Base-by-base conservation (phyloP, 2,888 invertebrate species). In the Biston betularia region DNA sequence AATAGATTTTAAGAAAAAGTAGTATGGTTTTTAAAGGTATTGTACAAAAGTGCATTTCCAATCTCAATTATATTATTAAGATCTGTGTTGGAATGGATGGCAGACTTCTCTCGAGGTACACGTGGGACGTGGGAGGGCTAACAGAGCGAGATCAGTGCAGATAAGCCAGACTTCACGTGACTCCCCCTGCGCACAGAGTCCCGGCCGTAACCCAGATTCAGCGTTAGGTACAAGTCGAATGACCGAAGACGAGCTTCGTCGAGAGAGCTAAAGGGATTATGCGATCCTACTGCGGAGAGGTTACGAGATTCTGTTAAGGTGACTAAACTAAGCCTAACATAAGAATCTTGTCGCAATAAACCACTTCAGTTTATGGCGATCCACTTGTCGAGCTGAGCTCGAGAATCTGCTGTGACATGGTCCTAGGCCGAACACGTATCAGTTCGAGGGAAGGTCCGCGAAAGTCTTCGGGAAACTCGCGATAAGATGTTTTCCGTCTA, bases 401-500 rank as follows among this genome's bases (percentile, higher is more conserved):
- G 11, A 11, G 14, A 8, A 3, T 11, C 38, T 42, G 12, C 15
- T 53, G 40, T 34, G 53, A 52, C 52, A 52, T 45, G 40, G 52
- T 58, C 15, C 46, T 52, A 50, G 9, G 1, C 11, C 46, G 46
- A 12, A 11, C 34, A 34, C 1, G 34, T 35, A 56, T 56, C 14
- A 46, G 14, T 45, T 44, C 45, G 55, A 49, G 3, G 15, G 40
- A 62, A 48, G 14, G 35, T 42, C 48, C 15, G 59, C 12, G 46
- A 44, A 48, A 54, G 42, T 65, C 59, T 48, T 49, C 34, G 46
- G 44, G 35, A 59, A 62, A 65, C 48, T 65, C 49, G 34, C 10
- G 59, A 65, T 65, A 65, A 61, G 55, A 65, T 45, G 33, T 61
- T 61, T 65, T 65, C 61, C 60, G 56, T 56, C n/a, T 65, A 61